Percentiles rank a stretch among this genome's conserved stretches.
These are phyloP conservation scores for Siderastrea siderea DNA, from an alignment of 92 coral and sea anemone species.

Conservation along the genomic window DNA sequence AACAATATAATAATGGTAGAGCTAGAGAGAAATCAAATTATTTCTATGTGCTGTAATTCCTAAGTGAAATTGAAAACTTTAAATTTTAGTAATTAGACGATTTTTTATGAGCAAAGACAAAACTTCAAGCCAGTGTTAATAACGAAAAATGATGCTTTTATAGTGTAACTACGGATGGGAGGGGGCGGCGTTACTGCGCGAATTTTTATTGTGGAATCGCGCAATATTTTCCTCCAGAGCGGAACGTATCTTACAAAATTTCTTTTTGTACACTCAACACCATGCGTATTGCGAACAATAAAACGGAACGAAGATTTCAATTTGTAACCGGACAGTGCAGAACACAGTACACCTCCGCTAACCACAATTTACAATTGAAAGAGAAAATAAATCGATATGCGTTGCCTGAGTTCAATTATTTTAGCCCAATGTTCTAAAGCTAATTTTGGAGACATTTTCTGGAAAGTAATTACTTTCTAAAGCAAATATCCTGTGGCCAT, in stretches of 20 bases:
- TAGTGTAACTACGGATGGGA: neutral
- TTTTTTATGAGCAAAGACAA: neutral
- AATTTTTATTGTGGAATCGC: neutral
- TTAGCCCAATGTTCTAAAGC: constrained; percentile 3
- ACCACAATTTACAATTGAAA: constrained; percentile 7
- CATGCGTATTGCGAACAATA: neutral
- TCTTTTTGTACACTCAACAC: neutral
- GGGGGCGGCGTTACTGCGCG: constrained; percentile 35
- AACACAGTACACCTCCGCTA: constrained; percentile 10
- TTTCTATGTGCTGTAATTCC: neutral
- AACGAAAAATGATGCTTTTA: constrained; percentile 12
- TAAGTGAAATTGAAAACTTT: neutral
- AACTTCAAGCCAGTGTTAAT: constrained; percentile 25
- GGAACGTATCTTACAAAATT: neutral
- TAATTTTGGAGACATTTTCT: constrained; percentile 15
- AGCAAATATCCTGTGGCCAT: constrained; percentile 48
- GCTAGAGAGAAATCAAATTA: neutral
- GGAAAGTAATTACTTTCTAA: constrained; percentile 13
- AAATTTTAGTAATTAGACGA: neutral
- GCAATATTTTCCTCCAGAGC: neutral
- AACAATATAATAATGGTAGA: neutral
- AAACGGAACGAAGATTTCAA: constrained; percentile 7
- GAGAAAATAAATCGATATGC: neutral
- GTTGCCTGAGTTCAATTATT: constrained; percentile 1
- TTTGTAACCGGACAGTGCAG: neutral